Conservation (phyloP, 2,888 invertebrate species). For the Byasa hedistus region DNA sequence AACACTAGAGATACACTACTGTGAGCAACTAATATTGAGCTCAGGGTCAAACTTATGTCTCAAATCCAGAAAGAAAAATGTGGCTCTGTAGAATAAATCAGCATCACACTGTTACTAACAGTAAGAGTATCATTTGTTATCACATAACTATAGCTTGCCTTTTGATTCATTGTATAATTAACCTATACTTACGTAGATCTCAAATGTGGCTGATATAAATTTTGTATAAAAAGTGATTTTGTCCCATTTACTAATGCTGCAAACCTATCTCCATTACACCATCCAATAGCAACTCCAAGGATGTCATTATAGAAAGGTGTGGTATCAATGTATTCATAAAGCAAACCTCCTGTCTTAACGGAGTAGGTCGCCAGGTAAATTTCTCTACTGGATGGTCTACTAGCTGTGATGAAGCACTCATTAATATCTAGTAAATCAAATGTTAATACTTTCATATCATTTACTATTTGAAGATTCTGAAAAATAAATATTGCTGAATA, state of each 20-base stretch:
- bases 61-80: too few relatives aligned
- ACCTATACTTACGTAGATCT: constrained; percentile 48
- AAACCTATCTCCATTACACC: constrained; percentile 60
- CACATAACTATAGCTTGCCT: too few relatives aligned
- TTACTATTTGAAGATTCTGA: constrained; percentile 57
- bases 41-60: too few relatives aligned
- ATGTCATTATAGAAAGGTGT: constrained; percentile 43
- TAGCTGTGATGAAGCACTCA: constrained; percentile 60
- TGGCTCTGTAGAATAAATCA: too few relatives aligned
- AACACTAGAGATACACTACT: too few relatives aligned
- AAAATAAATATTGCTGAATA: neutral
- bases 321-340: constrained; percentile 45
- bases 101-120: too few relatives aligned
- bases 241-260: constrained; percentile 68
- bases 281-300: constrained; percentile 62
- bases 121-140: too few relatives aligned
- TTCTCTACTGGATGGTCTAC: constrained; percentile 28
- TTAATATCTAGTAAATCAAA: constrained; percentile 63
- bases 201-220: constrained; percentile 56
- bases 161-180: neutral
- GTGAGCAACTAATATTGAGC: too few relatives aligned
- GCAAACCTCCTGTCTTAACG: constrained; percentile 51
- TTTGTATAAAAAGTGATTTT: constrained; percentile 58
- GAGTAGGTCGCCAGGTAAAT: constrained; percentile 51
- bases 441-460: constrained; percentile 49